These are phyloP conservation scores for Zoanthus sansibaricus DNA, from an alignment of 92 coral and sea anemone genomes.

Conservation along the genomic window DNA sequence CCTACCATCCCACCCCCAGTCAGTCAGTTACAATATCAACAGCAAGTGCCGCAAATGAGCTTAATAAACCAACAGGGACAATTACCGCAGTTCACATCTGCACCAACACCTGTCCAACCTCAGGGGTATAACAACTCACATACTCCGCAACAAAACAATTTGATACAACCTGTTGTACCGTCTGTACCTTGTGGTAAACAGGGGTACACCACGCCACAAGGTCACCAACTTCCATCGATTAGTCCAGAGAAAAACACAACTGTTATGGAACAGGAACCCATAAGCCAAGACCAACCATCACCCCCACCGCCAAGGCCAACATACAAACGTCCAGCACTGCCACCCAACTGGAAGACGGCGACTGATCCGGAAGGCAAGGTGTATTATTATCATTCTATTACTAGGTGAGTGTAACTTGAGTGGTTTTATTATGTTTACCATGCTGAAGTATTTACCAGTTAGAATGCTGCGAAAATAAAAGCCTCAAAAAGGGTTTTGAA, in stretches of 20 bases:
- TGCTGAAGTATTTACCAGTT: too few species aligned
- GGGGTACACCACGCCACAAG: constrained; percentile 29
- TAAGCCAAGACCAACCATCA: constrained; percentile 35
- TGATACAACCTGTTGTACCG: constrained; percentile 15
- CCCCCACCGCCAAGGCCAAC: constrained; percentile 72
- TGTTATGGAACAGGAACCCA: neutral
- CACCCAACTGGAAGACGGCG: constrained; percentile 95
- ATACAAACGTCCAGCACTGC: constrained; percentile 60
- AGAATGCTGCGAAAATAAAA: too few species aligned
- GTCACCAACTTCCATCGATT: neutral
- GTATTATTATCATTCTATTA: constrained; percentile 91
- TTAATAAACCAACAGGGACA: constrained; percentile 57
- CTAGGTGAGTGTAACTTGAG: constrained; percentile 68
- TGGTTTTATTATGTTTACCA: too few species aligned
- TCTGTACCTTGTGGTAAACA: neutral
- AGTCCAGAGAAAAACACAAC: constrained; percentile 25
- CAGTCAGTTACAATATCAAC: constrained; percentile 36
- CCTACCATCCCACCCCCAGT: constrained; percentile 35
- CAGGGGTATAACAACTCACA: constrained; percentile 23
- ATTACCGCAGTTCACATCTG: constrained; percentile 60
- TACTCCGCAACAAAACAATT: constrained; percentile 14
- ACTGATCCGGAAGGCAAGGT: constrained; percentile 94
- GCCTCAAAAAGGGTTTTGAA: too few species aligned
- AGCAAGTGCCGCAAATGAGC: constrained; percentile 16
- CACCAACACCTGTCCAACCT: constrained; percentile 29